Conservation (phyloP, 2,888 invertebrate genomes). For the Pristionchus fissidentatus region DNA sequence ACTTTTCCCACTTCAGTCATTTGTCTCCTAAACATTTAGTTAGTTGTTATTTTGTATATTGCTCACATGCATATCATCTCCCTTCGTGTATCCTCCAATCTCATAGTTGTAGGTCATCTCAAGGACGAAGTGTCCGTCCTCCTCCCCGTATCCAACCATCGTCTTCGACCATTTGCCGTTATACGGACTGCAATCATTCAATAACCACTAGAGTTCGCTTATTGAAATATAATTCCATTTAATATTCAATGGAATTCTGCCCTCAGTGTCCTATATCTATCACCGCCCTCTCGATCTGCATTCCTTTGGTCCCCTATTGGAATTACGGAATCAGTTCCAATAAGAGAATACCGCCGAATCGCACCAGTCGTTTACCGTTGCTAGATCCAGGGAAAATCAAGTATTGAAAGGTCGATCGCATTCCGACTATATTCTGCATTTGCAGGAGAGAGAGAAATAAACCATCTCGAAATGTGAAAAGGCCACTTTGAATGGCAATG, state of each 20-base stretch:
- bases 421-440: too few species aligned
- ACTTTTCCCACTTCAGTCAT: neutral
- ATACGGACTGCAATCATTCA: slow-evolving; percentile 84
- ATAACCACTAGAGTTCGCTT: neutral
- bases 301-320: neutral
- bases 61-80: slow-evolving; percentile 86
- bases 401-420: too few species aligned
- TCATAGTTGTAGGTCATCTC: slow-evolving; percentile 98
- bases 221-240: too few species aligned
- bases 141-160: slow-evolving; percentile 97
- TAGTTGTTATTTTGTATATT: neutral
- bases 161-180: slow-evolving; percentile 99
- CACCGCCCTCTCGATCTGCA: neutral
- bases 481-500: neutral
- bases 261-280: neutral
- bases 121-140: slow-evolving; percentile 92
- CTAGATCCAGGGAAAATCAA: too few species aligned
- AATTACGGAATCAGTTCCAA: too few species aligned
- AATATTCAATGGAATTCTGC: neutral
- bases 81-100: slow-evolving; percentile 87
- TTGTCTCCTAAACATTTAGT: neutral
- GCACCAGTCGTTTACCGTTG: too few species aligned
- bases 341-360: too few species aligned
- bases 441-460: neutral
- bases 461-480: too few species aligned